Conservation (phyloP, 2,797 vertebrate genomes). For the Eremophila alpestris region DNA sequence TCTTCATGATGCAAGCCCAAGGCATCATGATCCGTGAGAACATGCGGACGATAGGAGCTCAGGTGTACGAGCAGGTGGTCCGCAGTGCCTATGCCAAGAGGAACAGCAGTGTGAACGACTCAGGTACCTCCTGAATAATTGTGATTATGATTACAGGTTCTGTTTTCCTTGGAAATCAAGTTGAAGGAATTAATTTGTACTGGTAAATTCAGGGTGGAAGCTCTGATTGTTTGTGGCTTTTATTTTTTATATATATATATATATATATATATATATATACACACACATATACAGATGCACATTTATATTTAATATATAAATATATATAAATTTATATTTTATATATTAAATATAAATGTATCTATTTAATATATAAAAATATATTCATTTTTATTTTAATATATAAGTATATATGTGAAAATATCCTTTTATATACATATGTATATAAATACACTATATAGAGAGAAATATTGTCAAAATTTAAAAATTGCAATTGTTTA, state of each 20-base stretch:
- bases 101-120: conserved; percentile 87
- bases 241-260: not conserved
- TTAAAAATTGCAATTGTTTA: not conserved
- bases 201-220: not conserved
- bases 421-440: no score
- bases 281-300: no score
- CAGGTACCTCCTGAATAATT: conserved; percentile 79
- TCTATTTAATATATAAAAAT: no score
- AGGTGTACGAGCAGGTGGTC: conserved; percentile 95
- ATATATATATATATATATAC: not conserved
- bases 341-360: no score
- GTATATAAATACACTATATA: not conserved
- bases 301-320: no score
- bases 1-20: conserved; percentile 98
- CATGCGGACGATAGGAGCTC: conserved; percentile 90
- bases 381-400: no score
- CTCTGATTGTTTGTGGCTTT: not conserved
- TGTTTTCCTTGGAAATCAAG: not conserved
- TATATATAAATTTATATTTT: no score
- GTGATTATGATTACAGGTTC: not conserved
- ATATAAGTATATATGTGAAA: not conserved
- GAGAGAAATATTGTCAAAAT: not conserved
- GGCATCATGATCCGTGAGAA: conserved; percentile 94
- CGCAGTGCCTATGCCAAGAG: conserved; percentile 86
- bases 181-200: not conserved